phyloP scores from a whole-genome alignment of 2,113 vertebrate genomes.

The Eulacestoma nigropectus region DNA sequence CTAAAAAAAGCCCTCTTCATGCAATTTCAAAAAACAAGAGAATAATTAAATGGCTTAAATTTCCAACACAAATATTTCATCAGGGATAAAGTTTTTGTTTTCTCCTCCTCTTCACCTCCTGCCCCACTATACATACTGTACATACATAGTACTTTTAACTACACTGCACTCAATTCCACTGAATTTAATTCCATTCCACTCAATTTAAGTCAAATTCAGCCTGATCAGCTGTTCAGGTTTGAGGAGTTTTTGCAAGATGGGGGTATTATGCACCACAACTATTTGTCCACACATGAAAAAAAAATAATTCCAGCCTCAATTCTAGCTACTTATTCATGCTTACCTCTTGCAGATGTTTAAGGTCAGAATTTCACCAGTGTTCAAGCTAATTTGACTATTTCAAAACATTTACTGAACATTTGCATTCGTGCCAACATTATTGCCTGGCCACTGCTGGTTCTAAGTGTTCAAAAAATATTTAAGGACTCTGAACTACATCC shows the following conservation, averaged over 20 bases:
- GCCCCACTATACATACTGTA: accelerated
- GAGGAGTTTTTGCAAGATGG: neutral
- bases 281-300: neutral
- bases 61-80: neutral
- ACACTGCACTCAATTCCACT: neutral
- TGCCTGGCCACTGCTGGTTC: neutral
- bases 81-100: neutral
- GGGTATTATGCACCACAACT: neutral
- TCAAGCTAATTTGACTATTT: neutral
- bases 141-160: neutral
- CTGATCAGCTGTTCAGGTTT: neutral
- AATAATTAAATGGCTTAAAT: neutral
- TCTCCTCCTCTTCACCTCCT: neutral
- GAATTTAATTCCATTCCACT: neutral
- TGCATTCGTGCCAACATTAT: neutral
- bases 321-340: neutral
- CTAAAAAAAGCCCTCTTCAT: neutral
- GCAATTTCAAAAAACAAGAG: neutral
- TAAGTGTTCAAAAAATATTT: neutral
- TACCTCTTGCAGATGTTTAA: neutral
- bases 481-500: neutral
- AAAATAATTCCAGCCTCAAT: neutral
- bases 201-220: neutral
- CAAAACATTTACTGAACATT: neutral
- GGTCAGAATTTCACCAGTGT: neutral